Evolutionary conservation across 2,797 vertebrate species (phyloP), one percentile per base, ranked within the genome.

Genomic region (Tangara arthus): DNA sequence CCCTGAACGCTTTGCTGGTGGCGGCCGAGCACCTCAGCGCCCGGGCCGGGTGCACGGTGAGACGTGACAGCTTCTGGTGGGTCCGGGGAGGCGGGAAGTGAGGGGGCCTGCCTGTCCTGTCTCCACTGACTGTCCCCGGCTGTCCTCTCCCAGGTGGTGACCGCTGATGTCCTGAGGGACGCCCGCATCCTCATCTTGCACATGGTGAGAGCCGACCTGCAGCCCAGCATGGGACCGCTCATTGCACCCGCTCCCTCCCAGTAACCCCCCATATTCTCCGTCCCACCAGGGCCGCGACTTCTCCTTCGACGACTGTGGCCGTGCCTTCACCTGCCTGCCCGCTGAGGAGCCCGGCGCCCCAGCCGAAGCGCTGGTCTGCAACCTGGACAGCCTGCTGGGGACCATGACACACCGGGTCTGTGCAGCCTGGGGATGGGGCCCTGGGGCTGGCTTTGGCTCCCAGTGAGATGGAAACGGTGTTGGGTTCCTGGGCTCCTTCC

Each of bases 1-100:
- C 99, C 0, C 98, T 99, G 82, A 99, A 99, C 10, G 99, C 99
- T 6, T 96, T 99, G 90, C 97, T 99, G 94, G 99, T 99, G 73
- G 99, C 98, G 3, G 98, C 99, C 0, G 99, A 99, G 73, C 99
- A 99, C 94, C 98, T 99, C 97, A 99, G 99, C 64, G 98, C 98
- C 89, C 96, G 97, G 46, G 98, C 98, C 0, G 99, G 99, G 59
- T 97, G 97, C 96, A 99, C 98, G 1, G 99, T 99, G 95, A 98
- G 98, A 35, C 53, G 28, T 16, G 53, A 30, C 28, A 12, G 85
- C 46, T 37, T 22, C 50, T 35, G 44, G 26, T 35, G 75, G 41
- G 41, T 46, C 15, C 9, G 4, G 34, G 30, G 14, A 69, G 44
- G 37, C 55, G 63, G 66, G 47, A 39, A 20, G 37, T 5, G 23